Percentiles rank a stretch among this genome's conserved stretches.
Evolutionary conservation across 2,888 invertebrate genomes (phyloP).

Genomic region (Bembecia ichneumoniformis): DNA sequence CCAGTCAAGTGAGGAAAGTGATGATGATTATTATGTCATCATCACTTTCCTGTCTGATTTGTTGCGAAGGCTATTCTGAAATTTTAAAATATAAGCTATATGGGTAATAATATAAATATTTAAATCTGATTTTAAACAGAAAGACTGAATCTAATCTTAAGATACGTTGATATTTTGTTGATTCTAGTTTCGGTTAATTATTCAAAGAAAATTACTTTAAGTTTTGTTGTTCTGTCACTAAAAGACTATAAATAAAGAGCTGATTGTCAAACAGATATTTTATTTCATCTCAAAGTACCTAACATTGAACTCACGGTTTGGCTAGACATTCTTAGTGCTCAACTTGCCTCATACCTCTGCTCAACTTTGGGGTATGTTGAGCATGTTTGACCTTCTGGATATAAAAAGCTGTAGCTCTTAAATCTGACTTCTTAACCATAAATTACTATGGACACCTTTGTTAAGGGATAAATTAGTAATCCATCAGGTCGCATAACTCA

Average conservation of each 20-base stretch:
- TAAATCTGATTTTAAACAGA: conserved; percentile 5
- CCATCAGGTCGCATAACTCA: too few relatives aligned
- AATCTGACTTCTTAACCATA: too few relatives aligned
- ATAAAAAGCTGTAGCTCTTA: conserved; percentile 17
- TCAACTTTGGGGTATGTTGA: conserved; percentile 21
- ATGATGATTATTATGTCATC: conserved; percentile 16
- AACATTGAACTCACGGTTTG: neutral
- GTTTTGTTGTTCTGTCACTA: conserved; percentile 9
- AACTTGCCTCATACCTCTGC: conserved; percentile 18
- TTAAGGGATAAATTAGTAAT: too few relatives aligned
- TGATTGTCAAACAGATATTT: neutral
- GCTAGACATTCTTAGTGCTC: conserved; percentile 12
- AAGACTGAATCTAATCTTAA: conserved; percentile 4
- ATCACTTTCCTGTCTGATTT: conserved; percentile 18
- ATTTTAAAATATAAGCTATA: too few relatives aligned
- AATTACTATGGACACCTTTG: too few relatives aligned
- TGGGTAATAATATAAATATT: too few relatives aligned
- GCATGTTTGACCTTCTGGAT: conserved; percentile 15
- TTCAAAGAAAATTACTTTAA: conserved; percentile 10
- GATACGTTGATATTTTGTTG: conserved; percentile 1
- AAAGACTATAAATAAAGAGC: conserved; percentile 1
- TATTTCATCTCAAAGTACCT: neutral
- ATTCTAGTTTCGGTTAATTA: conserved; percentile 10
- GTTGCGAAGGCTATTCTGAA: conserved; percentile 17
- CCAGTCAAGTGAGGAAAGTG: conserved; percentile 17